Evolutionary conservation across 2,797 vertebrate species (phyloP).

Genomic region (Pempheris klunzingeri): DNA sequence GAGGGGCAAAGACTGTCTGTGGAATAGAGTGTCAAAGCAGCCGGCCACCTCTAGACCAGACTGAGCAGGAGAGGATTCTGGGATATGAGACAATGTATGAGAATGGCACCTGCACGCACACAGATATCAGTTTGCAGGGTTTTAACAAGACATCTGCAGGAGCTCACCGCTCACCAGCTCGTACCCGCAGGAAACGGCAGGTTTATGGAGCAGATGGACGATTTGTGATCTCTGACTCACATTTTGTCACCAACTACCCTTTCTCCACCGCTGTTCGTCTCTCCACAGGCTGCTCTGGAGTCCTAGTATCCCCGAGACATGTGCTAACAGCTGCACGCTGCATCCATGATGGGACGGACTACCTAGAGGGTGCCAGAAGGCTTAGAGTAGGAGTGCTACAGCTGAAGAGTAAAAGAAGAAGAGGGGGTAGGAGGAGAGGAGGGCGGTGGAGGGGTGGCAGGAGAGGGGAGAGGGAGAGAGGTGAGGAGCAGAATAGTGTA

Average conservation of each 20-base stretch:
- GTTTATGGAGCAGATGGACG: conserved; percentile 92
- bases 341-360: conserved; percentile 90
- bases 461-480: conserved; percentile 23
- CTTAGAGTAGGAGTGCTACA: conserved; percentile 91
- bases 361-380: conserved; percentile 84
- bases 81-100: conserved; percentile 93
- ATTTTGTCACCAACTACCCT: conserved; percentile 90
- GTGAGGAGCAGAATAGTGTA: conserved; percentile 33
- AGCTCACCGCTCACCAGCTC: background rate
- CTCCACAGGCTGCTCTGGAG: conserved; percentile 92
- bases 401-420: conserved; percentile 79
- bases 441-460: conserved; percentile 16
- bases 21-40: conserved; percentile 91
- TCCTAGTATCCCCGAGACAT: conserved; percentile 90
- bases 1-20: conserved; percentile 69
- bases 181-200: conserved; percentile 84
- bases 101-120: conserved; percentile 89
- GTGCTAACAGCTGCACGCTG: conserved; percentile 95
- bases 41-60: conserved; percentile 77
- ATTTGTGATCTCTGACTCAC: conserved; percentile 93
- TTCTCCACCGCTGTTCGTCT: conserved; percentile 93
- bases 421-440: conserved; percentile 51
- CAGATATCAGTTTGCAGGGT: conserved; percentile 84
- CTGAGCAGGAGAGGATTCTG: conserved; percentile 88
- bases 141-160: conserved; percentile 32